Evolutionary conservation across 2,888 invertebrate species (phyloP).

Genomic region (Lampropteryx suffumata): DNA sequence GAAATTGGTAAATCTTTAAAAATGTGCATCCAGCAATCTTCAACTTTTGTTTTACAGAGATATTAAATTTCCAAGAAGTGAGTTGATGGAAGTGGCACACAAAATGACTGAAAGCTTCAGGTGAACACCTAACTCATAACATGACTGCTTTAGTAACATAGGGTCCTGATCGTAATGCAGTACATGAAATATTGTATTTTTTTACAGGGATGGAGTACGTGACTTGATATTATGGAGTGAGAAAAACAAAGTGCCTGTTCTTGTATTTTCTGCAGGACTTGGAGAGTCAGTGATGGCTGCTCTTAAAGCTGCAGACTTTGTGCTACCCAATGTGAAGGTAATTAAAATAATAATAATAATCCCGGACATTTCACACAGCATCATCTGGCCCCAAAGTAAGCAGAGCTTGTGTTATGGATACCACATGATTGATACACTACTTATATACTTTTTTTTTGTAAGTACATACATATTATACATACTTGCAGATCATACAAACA

Average conservation of each 20-base stretch:
- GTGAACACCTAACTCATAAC: conserved; percentile 43
- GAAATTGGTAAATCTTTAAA: no score
- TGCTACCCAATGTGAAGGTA: conserved; percentile 88
- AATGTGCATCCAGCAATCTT: no score
- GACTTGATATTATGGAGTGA: conserved; percentile 86
- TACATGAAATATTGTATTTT: no score
- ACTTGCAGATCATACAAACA: no score
- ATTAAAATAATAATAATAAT: neutral
- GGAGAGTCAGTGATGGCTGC: conserved; percentile 94
- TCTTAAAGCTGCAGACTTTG: conserved; percentile 86
- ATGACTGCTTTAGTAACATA: no score
- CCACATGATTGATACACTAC: no score
- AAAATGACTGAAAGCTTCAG: conserved; percentile 68
- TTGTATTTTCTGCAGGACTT: conserved; percentile 97
- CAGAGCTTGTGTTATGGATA: no score
- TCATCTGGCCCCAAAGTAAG: no score
- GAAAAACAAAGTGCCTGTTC: conserved; percentile 88
- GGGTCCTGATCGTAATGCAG: no score
- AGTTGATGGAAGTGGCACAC: conserved; percentile 59
- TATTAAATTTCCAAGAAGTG: conserved; percentile 63
- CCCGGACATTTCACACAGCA: no score
- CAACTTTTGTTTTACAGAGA: conserved; percentile 49
- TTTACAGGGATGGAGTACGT: conserved; percentile 85
- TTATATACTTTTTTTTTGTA: no score
- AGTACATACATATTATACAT: no score